Evolutionary conservation across 1,140 invertebrate genomes (phyloP).

Genomic region (Hydropsyche tenuis): DNA sequence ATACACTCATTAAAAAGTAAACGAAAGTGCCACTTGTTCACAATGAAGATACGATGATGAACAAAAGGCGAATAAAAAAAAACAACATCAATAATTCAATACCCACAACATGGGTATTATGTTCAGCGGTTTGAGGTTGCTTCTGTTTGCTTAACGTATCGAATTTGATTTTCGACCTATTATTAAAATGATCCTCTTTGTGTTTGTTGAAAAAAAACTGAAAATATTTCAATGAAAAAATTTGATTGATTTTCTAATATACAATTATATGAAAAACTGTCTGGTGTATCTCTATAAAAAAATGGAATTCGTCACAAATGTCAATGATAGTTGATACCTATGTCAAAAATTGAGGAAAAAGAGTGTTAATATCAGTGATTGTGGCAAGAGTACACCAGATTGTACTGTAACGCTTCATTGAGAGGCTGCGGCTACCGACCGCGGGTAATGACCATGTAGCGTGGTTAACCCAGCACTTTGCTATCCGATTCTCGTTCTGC

Average conservation of each 20-base stretch:
- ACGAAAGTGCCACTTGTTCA: no score
- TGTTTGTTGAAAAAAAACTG: no score
- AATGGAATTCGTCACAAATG: not conserved
- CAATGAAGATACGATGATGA: no score
- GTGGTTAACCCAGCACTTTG: slow-evolving; percentile 1
- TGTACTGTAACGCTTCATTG: not conserved
- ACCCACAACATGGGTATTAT: slow-evolving; percentile 4
- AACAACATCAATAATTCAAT: no score
- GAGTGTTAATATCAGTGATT: slow-evolving; percentile 20
- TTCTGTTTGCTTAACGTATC: slow-evolving; percentile 9
- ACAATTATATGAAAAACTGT: no score
- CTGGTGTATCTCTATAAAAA: no score
- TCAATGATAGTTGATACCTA: not conserved
- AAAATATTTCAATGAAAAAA: no score
- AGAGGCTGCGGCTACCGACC: slow-evolving; percentile 11
- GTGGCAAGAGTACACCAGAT: not conserved
- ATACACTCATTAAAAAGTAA: no score
- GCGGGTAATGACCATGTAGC: slow-evolving; percentile 23
- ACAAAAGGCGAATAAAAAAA: no score
- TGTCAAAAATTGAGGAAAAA: not conserved
- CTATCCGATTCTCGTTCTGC: not conserved
- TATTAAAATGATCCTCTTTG: no score
- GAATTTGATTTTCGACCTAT: no score
- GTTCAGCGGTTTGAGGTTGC: slow-evolving; percentile 24
- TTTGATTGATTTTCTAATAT: no score